phyloP scores from a whole-genome alignment of 2,888 invertebrate genomes.

The Eupithecia subumbrata region DNA sequence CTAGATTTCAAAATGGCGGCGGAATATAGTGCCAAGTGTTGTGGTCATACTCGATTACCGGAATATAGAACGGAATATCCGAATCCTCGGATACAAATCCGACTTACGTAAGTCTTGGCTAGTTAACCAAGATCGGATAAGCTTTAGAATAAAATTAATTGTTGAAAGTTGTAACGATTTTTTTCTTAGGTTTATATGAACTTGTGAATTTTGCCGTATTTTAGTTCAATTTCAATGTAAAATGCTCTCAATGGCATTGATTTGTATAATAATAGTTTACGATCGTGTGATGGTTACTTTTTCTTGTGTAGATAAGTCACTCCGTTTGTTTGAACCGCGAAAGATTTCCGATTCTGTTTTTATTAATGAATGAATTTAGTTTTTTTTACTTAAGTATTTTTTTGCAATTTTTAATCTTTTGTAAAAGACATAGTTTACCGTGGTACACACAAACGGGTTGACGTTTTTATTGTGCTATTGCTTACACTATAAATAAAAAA shows the following conservation, averaged over 20 bases:
- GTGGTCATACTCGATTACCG: conserved; percentile 18
- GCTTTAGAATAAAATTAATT: conserved; percentile 9
- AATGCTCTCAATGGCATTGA: conserved; percentile 47
- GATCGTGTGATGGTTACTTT: conserved; percentile 52
- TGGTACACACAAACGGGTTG: conserved; percentile 45
- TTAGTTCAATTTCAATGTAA: conserved; percentile 49
- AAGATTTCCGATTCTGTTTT: conserved; percentile 32
- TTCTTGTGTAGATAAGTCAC: conserved; percentile 45
- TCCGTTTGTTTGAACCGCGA: conserved; percentile 37
- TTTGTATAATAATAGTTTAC: conserved; percentile 53
- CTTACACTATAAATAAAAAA: conserved; percentile 61
- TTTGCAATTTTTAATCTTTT: conserved; percentile 40
- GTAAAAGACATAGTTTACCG: conserved; percentile 48
- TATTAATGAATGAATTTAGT: conserved; percentile 38
- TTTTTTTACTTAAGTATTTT: conserved; percentile 38
- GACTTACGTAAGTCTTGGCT: background rate
- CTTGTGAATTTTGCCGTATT: conserved; percentile 22
- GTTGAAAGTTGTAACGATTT: conserved; percentile 20
- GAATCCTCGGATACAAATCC: background rate
- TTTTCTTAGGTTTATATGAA: conserved; percentile 9
- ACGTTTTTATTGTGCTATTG: conserved; percentile 65
- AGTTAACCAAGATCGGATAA: conserved; percentile 7
- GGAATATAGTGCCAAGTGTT: conserved; percentile 41
- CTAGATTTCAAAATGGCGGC: conserved; percentile 16
- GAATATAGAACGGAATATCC: background rate